These are phyloP conservation scores for Aythya baeri DNA, from an alignment of 2,113 vertebrate species.

Conservation along the genomic window DNA sequence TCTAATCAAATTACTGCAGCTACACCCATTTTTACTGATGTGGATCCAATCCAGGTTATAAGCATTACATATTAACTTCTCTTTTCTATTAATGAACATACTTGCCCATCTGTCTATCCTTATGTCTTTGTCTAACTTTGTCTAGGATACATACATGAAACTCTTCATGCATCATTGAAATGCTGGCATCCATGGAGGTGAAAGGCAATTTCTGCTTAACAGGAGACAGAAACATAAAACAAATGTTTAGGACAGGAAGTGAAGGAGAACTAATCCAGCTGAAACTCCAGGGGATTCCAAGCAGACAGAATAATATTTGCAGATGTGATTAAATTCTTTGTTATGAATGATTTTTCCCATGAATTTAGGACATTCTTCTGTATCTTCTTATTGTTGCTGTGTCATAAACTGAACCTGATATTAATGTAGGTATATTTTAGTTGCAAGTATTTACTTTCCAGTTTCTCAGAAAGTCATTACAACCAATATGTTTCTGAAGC, in stretches of 20 bases:
- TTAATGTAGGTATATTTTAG: background rate
- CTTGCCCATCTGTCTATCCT: background rate
- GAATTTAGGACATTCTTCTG: background rate
- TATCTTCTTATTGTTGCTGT: background rate
- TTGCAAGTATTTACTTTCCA: background rate
- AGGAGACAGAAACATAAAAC: conserved; percentile 39
- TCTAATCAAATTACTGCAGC: background rate
- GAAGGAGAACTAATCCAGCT: conserved; percentile 54
- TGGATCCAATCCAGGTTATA: background rate
- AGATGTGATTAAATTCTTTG: conserved; percentile 39
- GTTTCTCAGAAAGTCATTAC: background rate
- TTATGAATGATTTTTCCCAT: background rate
- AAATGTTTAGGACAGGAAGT: conserved; percentile 55
- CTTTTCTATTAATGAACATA: background rate
- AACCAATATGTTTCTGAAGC: background rate
- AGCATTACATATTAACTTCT: background rate
- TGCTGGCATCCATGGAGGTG: background rate
- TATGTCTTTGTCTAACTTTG: background rate
- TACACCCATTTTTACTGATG: background rate
- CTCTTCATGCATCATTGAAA: background rate
- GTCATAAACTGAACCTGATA: background rate
- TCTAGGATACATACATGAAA: background rate
- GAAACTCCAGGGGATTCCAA: conserved; percentile 47
- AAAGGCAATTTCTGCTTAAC: conserved; percentile 41
- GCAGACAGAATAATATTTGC: conserved; percentile 54